Percentiles rank a stretch among this genome's conserved stretches.
Evolutionary conservation across 2,113 vertebrate genomes (phyloP).

Genomic region (Sander vitreus): DNA sequence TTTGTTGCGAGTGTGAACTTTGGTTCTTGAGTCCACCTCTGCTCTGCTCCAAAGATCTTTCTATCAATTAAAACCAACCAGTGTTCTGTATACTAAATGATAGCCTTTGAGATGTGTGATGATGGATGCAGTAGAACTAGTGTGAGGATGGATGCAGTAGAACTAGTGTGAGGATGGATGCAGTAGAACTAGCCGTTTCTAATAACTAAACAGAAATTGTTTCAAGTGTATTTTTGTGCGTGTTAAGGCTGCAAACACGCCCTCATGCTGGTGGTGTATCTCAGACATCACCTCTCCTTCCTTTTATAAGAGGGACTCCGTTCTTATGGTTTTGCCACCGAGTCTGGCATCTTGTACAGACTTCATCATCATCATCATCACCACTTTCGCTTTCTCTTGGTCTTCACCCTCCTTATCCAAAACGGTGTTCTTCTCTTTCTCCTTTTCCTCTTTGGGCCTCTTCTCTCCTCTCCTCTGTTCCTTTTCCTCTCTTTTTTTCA

Average conservation of each 20-base stretch:
- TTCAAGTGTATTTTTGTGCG: constrained; percentile 7
- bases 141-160: not conserved
- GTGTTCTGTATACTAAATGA: constrained; percentile 9
- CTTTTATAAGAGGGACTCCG: constrained; percentile 70
- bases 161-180: constrained; percentile 5
- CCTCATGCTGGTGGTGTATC: constrained; percentile 56
- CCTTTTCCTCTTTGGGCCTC: constrained; percentile 54
- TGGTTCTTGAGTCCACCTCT: constrained; percentile 19
- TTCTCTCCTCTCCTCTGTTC: constrained; percentile 61
- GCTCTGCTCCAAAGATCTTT: constrained; percentile 1
- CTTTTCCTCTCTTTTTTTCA: constrained; percentile 75
- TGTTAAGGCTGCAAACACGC: constrained; percentile 7
- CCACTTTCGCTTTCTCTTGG: constrained; percentile 18
- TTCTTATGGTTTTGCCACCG: constrained; percentile 61
- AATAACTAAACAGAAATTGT: constrained; percentile 1
- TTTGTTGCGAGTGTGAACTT: constrained; percentile 23
- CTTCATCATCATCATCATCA: constrained; percentile 17
- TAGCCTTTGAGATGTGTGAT: not conserved
- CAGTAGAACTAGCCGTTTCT: constrained; percentile 4
- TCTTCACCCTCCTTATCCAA: constrained; percentile 25
- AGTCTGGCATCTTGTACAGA: constrained; percentile 4
- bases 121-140: constrained; percentile 15
- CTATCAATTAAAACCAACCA: not conserved
- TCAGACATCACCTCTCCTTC: not conserved
- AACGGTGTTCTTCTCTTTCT: constrained; percentile 27